Conservation (phyloP, 1,140 invertebrate genomes). For the Platyscapa corneri region DNA sequence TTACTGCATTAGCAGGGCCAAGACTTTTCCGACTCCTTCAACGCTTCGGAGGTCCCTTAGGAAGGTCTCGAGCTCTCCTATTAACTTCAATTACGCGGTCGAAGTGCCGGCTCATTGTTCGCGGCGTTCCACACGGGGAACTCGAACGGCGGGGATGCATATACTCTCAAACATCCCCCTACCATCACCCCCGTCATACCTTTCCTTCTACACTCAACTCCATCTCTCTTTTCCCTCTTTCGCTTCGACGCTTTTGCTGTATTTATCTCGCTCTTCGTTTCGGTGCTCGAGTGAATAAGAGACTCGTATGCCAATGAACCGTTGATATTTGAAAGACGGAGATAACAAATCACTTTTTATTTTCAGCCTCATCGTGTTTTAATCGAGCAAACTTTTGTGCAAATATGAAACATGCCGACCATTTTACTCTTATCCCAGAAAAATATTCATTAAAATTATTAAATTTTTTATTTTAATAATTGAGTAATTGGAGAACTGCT, state of each 20-base stretch:
- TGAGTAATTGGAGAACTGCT: background rate
- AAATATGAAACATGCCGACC: background rate
- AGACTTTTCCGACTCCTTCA: constrained; percentile 6
- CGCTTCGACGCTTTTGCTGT: constrained; percentile 27
- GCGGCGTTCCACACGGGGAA: constrained; percentile 52
- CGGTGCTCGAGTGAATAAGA: constrained; percentile 23
- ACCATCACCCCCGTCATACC: background rate
- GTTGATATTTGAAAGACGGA: background rate
- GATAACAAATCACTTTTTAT: background rate
- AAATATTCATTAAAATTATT: background rate
- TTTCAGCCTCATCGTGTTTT: background rate
- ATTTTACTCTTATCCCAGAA: background rate
- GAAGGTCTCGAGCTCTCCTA: constrained; percentile 55
- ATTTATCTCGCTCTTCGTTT: constrained; percentile 44
- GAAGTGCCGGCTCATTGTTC: constrained; percentile 58
- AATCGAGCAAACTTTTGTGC: background rate
- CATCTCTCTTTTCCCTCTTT: constrained; percentile 7
- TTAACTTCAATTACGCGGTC: constrained; percentile 60
- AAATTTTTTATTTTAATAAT: background rate
- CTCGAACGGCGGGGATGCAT: constrained; percentile 44
- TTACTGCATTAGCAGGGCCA: background rate
- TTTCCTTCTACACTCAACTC: background rate
- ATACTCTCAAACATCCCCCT: constrained; percentile 38
- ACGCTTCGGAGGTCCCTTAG: constrained; percentile 42
- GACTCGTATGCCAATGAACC: constrained; percentile 14